phyloP scores from a whole-genome alignment of 2,888 invertebrate species.

The Sesamia inferens region DNA sequence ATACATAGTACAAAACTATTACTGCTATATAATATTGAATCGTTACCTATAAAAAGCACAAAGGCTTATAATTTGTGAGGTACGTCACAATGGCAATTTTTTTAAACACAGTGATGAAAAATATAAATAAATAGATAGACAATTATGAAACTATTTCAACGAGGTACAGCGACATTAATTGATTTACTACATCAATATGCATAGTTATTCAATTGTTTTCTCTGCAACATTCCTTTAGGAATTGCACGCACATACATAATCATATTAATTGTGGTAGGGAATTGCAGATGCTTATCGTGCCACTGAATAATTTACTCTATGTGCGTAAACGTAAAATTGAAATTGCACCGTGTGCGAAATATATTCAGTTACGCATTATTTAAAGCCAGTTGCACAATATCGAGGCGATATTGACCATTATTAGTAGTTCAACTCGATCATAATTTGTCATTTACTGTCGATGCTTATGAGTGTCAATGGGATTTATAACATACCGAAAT shows the following conservation, averaged over 20 bases:
- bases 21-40: not conserved
- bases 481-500: conserved; percentile 45
- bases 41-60: not conserved
- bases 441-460: conserved; percentile 54
- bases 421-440: conserved; percentile 38
- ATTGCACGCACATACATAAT: conserved; percentile 42
- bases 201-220: conserved; percentile 63
- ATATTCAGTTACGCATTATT: conserved; percentile 34
- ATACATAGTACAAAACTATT: not conserved
- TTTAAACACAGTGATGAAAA: conserved; percentile 5
- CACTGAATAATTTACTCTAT: conserved; percentile 29
- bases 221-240: conserved; percentile 61
- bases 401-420: conserved; percentile 41
- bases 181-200: conserved; percentile 56
- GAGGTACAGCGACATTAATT: conserved; percentile 51
- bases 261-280: conserved; percentile 20
- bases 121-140: conserved; percentile 14
- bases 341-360: conserved; percentile 13
- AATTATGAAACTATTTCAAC: conserved; percentile 49
- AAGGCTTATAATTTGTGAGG: not conserved
- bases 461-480: conserved; percentile 35
- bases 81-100: conserved; percentile 13
- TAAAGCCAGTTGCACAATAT: conserved; percentile 49
- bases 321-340: not conserved
- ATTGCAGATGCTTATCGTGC: conserved; percentile 13